Conservation (phyloP, 2,888 invertebrate genomes). For the Kryphioiulus occultus region DNA sequence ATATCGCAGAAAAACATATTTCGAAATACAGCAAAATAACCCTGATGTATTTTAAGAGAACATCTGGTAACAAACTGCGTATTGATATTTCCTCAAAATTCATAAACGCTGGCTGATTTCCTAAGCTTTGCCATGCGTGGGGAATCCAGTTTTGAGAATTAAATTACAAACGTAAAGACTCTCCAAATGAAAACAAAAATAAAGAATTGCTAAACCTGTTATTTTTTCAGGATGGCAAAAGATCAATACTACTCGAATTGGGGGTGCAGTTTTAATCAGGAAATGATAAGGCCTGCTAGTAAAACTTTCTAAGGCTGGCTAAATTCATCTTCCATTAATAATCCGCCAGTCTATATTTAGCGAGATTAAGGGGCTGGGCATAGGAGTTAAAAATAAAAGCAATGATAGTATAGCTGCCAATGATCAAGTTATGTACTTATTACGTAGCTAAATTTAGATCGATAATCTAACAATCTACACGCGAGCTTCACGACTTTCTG, state of each 20-base stretch:
- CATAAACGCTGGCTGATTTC: background rate
- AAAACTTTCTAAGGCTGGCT: background rate
- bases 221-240: too few relatives aligned
- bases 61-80: background rate
- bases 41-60: background rate
- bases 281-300: background rate
- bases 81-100: background rate
- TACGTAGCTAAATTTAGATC: background rate
- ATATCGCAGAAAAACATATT: background rate
- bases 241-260: background rate
- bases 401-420: constrained; percentile 22
- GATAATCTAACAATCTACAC: constrained; percentile 17
- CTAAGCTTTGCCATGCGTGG: background rate
- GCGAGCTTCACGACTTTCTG: background rate
- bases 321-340: background rate
- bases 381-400: background rate
- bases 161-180: too few relatives aligned
- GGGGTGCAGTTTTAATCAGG: background rate
- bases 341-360: background rate
- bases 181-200: too few relatives aligned
- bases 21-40: background rate
- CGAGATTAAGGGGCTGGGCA: background rate
- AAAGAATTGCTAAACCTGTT: too few relatives aligned
- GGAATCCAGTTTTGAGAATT: background rate
- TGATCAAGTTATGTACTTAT: constrained; percentile 20